Evolutionary conservation across 1,140 invertebrate genomes (phyloP), one percentile per base, ranked within the genome.

Genomic region (Medauroidea extradentata): DNA sequence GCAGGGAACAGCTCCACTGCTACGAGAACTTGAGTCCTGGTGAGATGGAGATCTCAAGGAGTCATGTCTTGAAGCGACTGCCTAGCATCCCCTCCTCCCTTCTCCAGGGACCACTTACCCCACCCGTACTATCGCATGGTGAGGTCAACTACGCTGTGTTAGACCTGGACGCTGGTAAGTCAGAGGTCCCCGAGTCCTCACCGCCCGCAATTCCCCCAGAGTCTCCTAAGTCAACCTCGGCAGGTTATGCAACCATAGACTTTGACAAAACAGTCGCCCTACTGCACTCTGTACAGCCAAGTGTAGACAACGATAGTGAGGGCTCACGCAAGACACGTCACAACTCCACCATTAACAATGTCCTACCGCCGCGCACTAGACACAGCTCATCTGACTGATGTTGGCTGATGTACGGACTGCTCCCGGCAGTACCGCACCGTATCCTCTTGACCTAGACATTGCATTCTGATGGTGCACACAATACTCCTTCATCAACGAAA

Each of bases 231-330:
- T 80, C 79, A 24, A 70, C 78, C 13, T 77, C 81, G 41, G 85
- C 89, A 67, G 89, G 90, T 46, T 97, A 96, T 69, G 93, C 91
- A 9, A 93, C 88, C 0, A 97, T 97, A 57, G 94, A 97, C 75
- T 96, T 96, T 73, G 87, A 94, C 67, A 91, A 90, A 73, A 96
- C 94, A 1, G 87, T 86, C 25, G 93, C 93, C 14, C 76, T 96
- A n/a, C 88, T 86, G 9, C 77, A 86, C 68, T 79, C 81, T 56
- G 69, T 81, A 63, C 78, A 83, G 70, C 76, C 81, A 1, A 77
- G 77, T 65, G 66, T 75, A 56, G 78, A 81, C 13, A 70, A 79
- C 53, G 76, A 83, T 66, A 75, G 75, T 52, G 80, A 83, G 64
- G 79, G 82, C 27, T 83, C 79, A 18, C 74, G 83, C 50, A 86